phyloP scores from a whole-genome alignment of 1,140 invertebrate genomes.

The Drosophila murphyi region DNA sequence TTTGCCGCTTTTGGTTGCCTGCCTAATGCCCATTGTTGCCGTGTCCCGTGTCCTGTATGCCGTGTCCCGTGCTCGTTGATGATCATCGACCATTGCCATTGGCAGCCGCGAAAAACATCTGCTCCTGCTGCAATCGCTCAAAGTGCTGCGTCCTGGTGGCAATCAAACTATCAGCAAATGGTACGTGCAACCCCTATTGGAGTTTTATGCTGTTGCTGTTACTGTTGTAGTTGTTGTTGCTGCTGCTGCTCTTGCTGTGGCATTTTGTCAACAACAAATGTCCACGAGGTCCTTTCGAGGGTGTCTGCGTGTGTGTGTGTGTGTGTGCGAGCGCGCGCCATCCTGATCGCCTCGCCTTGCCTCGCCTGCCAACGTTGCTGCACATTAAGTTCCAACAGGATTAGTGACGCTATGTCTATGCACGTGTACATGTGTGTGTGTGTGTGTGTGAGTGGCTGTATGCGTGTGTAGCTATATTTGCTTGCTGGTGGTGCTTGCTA shows the following conservation, averaged over 20 bases:
- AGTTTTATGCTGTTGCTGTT: slow-evolving; percentile 46
- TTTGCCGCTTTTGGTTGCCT: slow-evolving; percentile 10
- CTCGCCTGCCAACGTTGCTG: slow-evolving; percentile 36
- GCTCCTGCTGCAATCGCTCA: slow-evolving; percentile 81
- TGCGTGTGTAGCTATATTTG: slow-evolving; percentile 29
- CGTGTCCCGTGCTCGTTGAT: slow-evolving; percentile 46
- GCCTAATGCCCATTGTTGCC: slow-evolving; percentile 62
- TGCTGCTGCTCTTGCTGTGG: slow-evolving; percentile 51
- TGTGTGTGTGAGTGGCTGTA: slow-evolving; percentile 4
- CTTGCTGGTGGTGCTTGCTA: slow-evolving; percentile 7
- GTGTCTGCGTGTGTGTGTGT: slow-evolving; percentile 2
- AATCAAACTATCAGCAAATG: slow-evolving; percentile 50
- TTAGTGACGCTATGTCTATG: slow-evolving; percentile 46
- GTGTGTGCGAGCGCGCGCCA: slow-evolving; percentile 29
- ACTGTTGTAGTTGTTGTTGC: slow-evolving; percentile 5
- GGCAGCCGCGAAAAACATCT: slow-evolving; percentile 80
- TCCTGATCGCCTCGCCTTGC: slow-evolving; percentile 20
- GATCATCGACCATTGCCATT: slow-evolving; percentile 28
- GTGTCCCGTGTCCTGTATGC: slow-evolving; percentile 48
- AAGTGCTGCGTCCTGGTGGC: slow-evolving; percentile 30
- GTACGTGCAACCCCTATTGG: slow-evolving; percentile 68
- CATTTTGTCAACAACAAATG: slow-evolving; percentile 69
- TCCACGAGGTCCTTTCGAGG: slow-evolving; percentile 49
- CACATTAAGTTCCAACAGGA: slow-evolving; percentile 66
- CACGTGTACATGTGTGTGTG: not conserved